Evolutionary conservation across 2,888 invertebrate genomes (phyloP).

Genomic region (Vesta saturnalis): DNA sequence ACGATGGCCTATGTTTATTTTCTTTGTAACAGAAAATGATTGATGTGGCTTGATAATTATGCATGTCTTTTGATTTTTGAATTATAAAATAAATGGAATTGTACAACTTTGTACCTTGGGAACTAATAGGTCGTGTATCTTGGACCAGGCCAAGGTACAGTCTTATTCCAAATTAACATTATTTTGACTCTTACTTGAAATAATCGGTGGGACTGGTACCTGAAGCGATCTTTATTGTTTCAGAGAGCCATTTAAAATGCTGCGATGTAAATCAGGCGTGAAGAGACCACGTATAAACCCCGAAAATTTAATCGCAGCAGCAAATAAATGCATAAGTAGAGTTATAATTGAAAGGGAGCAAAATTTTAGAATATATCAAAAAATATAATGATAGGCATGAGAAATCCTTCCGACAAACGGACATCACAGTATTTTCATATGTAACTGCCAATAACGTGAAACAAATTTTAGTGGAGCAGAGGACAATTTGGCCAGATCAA

Average conservation of each 20-base stretch:
- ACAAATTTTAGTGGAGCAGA: not conserved
- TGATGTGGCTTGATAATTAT: too few species aligned
- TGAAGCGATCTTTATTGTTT: not conserved
- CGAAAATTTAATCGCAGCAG: not conserved
- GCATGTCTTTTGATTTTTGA: too few species aligned
- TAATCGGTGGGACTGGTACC: not conserved
- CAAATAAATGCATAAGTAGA: not conserved
- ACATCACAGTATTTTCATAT: not conserved
- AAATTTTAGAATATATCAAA: not conserved
- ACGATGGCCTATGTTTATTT: too few species aligned
- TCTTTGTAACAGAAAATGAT: too few species aligned
- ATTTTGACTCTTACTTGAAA: too few species aligned
- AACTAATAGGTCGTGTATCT: not conserved
- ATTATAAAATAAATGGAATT: too few species aligned
- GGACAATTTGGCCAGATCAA: not conserved
- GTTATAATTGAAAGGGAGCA: not conserved
- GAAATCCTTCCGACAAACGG: too few species aligned
- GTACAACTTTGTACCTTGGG: not conserved
- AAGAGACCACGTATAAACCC: too few species aligned
- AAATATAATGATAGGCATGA: not conserved
- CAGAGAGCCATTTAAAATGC: not conserved
- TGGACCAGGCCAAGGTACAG: not conserved
- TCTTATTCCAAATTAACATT: not conserved
- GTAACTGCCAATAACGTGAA: not conserved
- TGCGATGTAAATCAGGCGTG: not conserved